Conservation (phyloP, 64 coral and sea anemone genomes). For the Stylophora pistillata region DNA sequence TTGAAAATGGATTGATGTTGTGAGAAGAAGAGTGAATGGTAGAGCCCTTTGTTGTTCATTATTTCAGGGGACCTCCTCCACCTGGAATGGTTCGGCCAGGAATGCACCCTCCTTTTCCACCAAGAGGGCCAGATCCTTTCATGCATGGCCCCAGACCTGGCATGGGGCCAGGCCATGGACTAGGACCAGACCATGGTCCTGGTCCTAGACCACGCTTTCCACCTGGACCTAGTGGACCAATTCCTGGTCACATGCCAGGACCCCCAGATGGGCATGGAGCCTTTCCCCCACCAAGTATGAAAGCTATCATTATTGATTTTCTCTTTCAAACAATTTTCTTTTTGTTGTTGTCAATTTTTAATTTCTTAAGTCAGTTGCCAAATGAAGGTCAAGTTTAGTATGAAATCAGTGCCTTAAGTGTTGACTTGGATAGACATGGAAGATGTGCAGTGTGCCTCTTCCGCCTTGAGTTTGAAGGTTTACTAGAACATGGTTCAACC, state of each 20-base stretch:
- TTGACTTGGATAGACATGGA: too few species aligned
- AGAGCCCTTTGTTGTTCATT: not conserved
- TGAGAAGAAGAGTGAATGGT: too few species aligned
- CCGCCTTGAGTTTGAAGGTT: too few species aligned
- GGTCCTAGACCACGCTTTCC: constrained; percentile 43
- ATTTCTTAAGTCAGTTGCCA: too few species aligned
- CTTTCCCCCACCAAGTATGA: constrained; percentile 8
- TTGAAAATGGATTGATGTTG: too few species aligned
- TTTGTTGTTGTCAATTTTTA: too few species aligned
- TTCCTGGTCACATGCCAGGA: constrained; percentile 53
- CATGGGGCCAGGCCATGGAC: constrained; percentile 14
- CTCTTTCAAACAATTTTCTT: too few species aligned
- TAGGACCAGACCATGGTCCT: constrained; percentile 8
- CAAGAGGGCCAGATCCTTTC: constrained; percentile 33
- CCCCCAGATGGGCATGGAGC: constrained; percentile 9
- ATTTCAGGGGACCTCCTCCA: constrained; percentile 12
- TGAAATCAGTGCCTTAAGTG: too few species aligned
- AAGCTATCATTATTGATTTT: not conserved
- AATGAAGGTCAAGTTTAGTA: too few species aligned
- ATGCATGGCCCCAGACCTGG: constrained; percentile 47
- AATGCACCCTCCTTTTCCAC: constrained; percentile 15
- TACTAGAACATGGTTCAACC: too few species aligned
- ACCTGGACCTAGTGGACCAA: constrained; percentile 21
- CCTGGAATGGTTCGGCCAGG: constrained; percentile 36
- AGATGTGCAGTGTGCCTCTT: too few species aligned